Evolutionary conservation across 2,888 invertebrate genomes (phyloP), one percentile per base, ranked within the genome.

Genomic region (Eupeodes luniger): DNA sequence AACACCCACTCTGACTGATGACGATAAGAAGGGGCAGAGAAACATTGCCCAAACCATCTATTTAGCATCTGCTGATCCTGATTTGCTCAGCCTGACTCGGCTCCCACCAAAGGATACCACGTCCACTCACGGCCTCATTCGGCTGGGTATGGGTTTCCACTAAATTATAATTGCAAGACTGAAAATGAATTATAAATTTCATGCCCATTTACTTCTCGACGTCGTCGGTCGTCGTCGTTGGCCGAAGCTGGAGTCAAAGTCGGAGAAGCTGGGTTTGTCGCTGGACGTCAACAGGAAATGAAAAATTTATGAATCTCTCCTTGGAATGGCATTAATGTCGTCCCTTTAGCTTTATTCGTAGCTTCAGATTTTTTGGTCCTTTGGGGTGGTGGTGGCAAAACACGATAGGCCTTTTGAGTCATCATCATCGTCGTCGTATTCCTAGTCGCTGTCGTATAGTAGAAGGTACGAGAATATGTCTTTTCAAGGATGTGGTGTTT

Each of bases 161-260:
- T 88, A 88, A 88, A 88, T 88, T 88, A 88, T 88, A 88, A 88
- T 88, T 88, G 88, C 88, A 88, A 88, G 88, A 88, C 88, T 88
- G 88, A 85, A 88, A 88, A 88, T 88, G 88, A 88, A 88, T 88
- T 88, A 88, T 88, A 88, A 88, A 88, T 88, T 88, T 88, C 88
- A 88, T 88, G 88, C 88, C 88, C 88, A 88, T 88, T 88, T 88
- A 88, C 88, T 88, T 88, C 75, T 87, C 44, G 84, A 74, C 55
- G 55, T 55, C 55, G 55, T 55, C 55, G 55, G 19, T 27, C 3
- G 55, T 19, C 16, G 55, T 19, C 9, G 55, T 55, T 16, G 55
- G 9, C 5, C 59, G 59, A 66, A 19, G 19, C 19, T 19, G 19
- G 19, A 67, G 74, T 55, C 53, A 59, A 27, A 67, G 74, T 55